Conservation (phyloP, 1,140 invertebrate species). For the Oscheius sp. region DNA sequence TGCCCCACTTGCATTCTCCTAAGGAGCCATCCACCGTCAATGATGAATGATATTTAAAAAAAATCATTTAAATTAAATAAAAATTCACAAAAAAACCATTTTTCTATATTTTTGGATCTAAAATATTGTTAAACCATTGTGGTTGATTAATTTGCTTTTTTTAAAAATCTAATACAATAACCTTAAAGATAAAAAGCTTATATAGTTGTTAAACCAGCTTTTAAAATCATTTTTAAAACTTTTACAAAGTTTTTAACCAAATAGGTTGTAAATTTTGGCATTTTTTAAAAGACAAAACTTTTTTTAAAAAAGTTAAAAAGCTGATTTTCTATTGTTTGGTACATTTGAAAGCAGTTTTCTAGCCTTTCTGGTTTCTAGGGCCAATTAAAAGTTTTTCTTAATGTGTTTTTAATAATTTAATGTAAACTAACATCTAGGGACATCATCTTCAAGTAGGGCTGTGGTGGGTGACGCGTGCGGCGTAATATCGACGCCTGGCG, state of each 20-base stretch:
- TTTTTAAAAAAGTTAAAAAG: no score
- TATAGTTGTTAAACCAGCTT: background rate
- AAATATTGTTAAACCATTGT: background rate
- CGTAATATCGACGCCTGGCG: background rate
- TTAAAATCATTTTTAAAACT: background rate
- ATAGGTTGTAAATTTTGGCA: background rate
- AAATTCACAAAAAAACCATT: no score
- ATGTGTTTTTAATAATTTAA: no score
- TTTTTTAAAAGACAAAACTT: background rate
- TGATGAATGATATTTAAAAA: no score
- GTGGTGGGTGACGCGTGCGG: background rate
- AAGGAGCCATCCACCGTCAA: background rate
- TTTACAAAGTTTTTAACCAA: background rate
- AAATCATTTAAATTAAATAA: no score
- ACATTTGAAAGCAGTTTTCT: no score
- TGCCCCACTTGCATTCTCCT: background rate
- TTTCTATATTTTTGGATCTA: no score
- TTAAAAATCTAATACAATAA: background rate
- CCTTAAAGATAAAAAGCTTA: background rate
- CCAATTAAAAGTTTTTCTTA: no score
- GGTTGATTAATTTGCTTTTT: background rate
- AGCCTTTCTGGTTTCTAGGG: no score
- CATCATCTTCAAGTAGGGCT: background rate
- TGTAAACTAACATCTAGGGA: background rate
- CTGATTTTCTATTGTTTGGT: no score